These are phyloP conservation scores for Taenaris catops DNA, from an alignment of 2,888 invertebrate species.

Conservation along the genomic window DNA sequence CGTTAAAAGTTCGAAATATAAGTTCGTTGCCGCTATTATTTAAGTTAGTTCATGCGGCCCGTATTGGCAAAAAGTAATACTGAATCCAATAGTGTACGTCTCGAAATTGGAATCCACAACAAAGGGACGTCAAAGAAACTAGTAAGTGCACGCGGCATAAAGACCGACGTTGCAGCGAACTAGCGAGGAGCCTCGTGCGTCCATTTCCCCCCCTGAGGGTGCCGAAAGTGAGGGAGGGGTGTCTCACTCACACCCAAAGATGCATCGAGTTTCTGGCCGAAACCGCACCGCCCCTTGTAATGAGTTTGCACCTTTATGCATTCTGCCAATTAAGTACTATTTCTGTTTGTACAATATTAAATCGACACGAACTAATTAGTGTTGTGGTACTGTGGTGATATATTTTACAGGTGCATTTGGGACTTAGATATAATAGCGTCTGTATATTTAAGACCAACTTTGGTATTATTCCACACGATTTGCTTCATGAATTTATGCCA, in stretches of 20 bases:
- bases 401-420: constrained; percentile 9
- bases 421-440: neutral
- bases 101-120: constrained; percentile 70
- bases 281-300: constrained; percentile 66
- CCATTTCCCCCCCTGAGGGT: constrained; percentile 59
- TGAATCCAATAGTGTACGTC: constrained; percentile 39
- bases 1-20: too few relatives aligned
- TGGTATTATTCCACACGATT: too few relatives aligned
- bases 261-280: constrained; percentile 73
- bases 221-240: constrained; percentile 39
- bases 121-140: constrained; percentile 75
- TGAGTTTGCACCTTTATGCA: constrained; percentile 60
- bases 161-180: constrained; percentile 56
- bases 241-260: constrained; percentile 71
- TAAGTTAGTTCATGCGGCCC: constrained; percentile 18
- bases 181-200: constrained; percentile 72
- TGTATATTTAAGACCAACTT: too few relatives aligned
- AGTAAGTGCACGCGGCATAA: constrained; percentile 74
- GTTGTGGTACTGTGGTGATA: constrained; percentile 13
- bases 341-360: constrained; percentile 27
- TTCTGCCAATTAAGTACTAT: constrained; percentile 27
- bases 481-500: too few relatives aligned
- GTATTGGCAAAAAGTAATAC: constrained; percentile 29
- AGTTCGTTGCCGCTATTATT: constrained; percentile 7
- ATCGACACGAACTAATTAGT: constrained; percentile 25